Conservation (phyloP, 2,888 invertebrate species). For the Brenthis ino region DNA sequence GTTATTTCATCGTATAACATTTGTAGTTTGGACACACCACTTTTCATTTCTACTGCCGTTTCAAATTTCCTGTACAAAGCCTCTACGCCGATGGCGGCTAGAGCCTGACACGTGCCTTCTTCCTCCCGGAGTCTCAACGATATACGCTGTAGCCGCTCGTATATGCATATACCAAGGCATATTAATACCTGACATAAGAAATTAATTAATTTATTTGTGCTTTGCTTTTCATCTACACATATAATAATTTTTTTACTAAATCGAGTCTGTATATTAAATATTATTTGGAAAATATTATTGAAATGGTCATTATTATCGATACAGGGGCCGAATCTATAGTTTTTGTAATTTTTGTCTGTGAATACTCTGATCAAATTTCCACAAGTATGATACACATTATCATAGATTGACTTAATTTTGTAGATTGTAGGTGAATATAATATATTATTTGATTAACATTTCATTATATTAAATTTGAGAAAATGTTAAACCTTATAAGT, state of each 20-base stretch:
- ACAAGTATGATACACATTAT: too few species aligned
- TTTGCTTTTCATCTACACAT: neutral
- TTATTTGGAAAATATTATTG: too few species aligned
- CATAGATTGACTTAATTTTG: too few species aligned
- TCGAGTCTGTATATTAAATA: too few species aligned
- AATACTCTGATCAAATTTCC: too few species aligned
- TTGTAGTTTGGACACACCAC: conserved; percentile 94
- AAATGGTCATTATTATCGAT: neutral
- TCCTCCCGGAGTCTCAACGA: conserved; percentile 93
- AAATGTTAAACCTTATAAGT: too few species aligned
- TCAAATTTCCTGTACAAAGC: conserved; percentile 94
- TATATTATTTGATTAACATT: too few species aligned
- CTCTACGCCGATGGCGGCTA: conserved; percentile 94
- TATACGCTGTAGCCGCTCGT: conserved; percentile 93
- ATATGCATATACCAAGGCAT: conserved; percentile 96
- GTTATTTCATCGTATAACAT: conserved; percentile 93
- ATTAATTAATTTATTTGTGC: neutral
- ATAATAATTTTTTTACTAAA: too few species aligned
- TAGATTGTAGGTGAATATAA: too few species aligned
- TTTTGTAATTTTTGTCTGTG: too few species aligned
- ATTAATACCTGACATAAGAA: conserved; percentile 86
- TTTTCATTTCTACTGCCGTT: conserved; percentile 93
- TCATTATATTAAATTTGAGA: too few species aligned
- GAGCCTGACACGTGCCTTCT: conserved; percentile 96
- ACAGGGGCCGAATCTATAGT: neutral